Conservation (phyloP, 2,797 vertebrate species). For the Todus mexicanus region DNA sequence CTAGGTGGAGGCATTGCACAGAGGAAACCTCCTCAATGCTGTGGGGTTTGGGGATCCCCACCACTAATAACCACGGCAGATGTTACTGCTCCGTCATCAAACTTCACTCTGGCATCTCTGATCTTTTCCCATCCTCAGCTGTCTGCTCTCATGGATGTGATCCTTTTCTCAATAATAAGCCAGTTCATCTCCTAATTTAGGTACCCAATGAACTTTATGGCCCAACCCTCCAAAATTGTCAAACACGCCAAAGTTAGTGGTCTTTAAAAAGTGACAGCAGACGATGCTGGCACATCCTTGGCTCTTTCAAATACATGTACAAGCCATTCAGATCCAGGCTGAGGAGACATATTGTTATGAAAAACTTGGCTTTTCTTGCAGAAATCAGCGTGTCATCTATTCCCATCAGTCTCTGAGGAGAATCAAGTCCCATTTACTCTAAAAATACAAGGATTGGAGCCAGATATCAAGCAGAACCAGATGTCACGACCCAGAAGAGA, state of each 20-base stretch:
- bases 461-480: constrained; percentile 47
- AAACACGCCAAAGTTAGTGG: not conserved
- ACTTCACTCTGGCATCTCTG: not conserved
- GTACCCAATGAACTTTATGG: not conserved
- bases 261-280: constrained; percentile 8
- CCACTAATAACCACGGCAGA: not conserved
- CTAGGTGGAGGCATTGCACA: not conserved
- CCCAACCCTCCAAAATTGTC: not conserved
- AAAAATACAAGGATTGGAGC: constrained; percentile 14
- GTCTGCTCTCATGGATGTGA: not conserved
- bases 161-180: not conserved
- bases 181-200: not conserved
- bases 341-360: not conserved
- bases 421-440: not conserved
- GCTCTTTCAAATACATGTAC: not conserved
- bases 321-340: not conserved
- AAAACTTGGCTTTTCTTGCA: constrained; percentile 42
- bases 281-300: not conserved
- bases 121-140: not conserved
- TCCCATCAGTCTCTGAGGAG: constrained; percentile 5
- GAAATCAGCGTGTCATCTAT: constrained; percentile 8
- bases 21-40: fast-evolving
- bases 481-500: constrained; percentile 55
- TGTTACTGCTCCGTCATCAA: not conserved
- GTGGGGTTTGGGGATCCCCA: too few relatives aligned